These are phyloP conservation scores for Cheirogaleus major DNA, from an alignment of 2,797 vertebrate genomes.

Conservation along the genomic window DNA sequence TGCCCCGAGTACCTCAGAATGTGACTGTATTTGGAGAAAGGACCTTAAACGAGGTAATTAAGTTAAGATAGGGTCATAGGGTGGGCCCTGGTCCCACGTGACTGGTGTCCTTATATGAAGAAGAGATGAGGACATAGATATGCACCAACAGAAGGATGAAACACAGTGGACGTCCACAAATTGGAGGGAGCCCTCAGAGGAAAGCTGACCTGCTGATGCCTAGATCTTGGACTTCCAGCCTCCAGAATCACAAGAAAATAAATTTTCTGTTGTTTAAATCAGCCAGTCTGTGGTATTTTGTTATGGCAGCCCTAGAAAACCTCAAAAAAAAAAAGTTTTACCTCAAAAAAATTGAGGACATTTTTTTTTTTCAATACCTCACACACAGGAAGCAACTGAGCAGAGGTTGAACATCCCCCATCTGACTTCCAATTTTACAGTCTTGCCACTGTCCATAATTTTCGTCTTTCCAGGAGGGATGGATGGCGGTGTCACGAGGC, in stretches of 20 bases:
- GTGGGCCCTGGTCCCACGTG: neutral
- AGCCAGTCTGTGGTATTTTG: neutral
- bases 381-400: neutral
- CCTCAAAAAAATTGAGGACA: neutral
- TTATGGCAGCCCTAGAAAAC: neutral
- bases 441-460: neutral
- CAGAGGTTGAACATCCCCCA: too few relatives aligned
- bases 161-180: neutral
- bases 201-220: neutral
- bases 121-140: neutral
- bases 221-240: neutral
- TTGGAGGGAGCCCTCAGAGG: neutral
- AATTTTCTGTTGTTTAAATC: neutral
- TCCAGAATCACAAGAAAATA: neutral
- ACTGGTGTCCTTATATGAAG: neutral
- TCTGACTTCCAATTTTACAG: neutral
- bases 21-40: neutral
- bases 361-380: too few relatives aligned
- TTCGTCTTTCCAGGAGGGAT: neutral
- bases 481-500: neutral
- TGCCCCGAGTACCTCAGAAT: neutral
- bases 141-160: neutral
- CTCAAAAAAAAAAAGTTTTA: too few relatives aligned
- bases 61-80: neutral
- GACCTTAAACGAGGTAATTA: neutral